Percentiles rank a stretch among this genome's conserved stretches.
Evolutionary conservation across 2,113 vertebrate genomes (phyloP).

Genomic region (Microtus montanus): DNA sequence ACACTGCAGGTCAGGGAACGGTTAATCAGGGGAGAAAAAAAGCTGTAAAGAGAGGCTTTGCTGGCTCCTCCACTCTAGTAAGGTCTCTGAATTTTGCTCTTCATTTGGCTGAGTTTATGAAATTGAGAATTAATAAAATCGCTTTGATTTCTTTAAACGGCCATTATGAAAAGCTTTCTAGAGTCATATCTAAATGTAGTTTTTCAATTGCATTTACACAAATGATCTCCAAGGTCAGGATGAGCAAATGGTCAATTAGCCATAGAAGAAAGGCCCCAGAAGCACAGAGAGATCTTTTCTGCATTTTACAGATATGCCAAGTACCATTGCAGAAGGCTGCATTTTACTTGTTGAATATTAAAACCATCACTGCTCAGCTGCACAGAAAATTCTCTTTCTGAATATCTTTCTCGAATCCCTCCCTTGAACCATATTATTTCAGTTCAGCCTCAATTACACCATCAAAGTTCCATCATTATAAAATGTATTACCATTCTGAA

Average conservation of each 20-base stretch:
- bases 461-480: slow-evolving; percentile 54
- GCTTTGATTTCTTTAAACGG: slow-evolving; percentile 39
- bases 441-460: slow-evolving; percentile 64
- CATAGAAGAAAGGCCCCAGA: neutral
- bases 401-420: slow-evolving; percentile 52
- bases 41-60: neutral
- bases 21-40: neutral
- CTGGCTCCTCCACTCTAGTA: neutral
- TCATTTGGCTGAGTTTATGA: neutral
- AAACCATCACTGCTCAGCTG: slow-evolving; percentile 10
- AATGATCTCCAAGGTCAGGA: slow-evolving; percentile 46
- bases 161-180: slow-evolving; percentile 50
- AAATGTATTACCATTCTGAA: slow-evolving; percentile 49
- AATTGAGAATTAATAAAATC: slow-evolving; percentile 69
- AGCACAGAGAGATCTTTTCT: slow-evolving; percentile 25
- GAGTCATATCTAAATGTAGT: slow-evolving; percentile 20
- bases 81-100: neutral
- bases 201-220: slow-evolving; percentile 57
- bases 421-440: slow-evolving; percentile 63
- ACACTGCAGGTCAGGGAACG: neutral
- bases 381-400: slow-evolving; percentile 34
- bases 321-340: slow-evolving; percentile 6
- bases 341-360: slow-evolving; percentile 54
- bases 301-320: slow-evolving; percentile 31
- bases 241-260: slow-evolving; percentile 37